Conservation (phyloP, 92 coral and sea anemone genomes). For the Palythoa heliodiscus region DNA sequence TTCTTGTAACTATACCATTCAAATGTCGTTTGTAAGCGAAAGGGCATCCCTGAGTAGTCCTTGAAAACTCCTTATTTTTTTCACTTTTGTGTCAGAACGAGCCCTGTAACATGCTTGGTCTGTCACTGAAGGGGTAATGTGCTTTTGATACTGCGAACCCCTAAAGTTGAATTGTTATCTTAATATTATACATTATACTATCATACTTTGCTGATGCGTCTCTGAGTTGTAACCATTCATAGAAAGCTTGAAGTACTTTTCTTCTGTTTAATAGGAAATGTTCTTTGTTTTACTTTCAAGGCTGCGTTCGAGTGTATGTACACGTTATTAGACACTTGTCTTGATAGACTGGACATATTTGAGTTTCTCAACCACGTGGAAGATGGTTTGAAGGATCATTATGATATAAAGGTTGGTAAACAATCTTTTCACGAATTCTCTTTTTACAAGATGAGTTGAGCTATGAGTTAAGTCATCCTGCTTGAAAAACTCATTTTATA, state of each 20-base stretch:
- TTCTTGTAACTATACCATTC: too few relatives aligned
- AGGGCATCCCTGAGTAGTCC: too few relatives aligned
- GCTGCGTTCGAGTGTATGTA: constrained; percentile 99
- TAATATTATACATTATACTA: too few relatives aligned
- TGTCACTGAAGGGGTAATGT: too few relatives aligned
- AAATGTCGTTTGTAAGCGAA: too few relatives aligned
- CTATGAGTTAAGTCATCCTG: not conserved
- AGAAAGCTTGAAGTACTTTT: not conserved
- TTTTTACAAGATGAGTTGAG: not conserved
- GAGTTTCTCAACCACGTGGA: constrained; percentile 98
- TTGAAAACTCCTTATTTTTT: too few relatives aligned
- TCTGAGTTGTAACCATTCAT: not conserved
- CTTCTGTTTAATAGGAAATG: not conserved
- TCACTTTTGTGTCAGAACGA: too few relatives aligned
- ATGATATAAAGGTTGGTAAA: constrained; percentile 90
- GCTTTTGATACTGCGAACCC: too few relatives aligned
- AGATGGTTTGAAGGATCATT: constrained; percentile 96
- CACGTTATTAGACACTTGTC: constrained; percentile 92
- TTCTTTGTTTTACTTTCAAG: constrained; percentile 40
- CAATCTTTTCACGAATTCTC: not conserved
- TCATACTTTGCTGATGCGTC: not conserved
- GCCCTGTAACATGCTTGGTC: too few relatives aligned
- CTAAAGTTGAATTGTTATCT: too few relatives aligned
- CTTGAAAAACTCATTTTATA: too few relatives aligned
- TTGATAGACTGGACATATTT: constrained; percentile 92